Evolutionary conservation across 2,113 vertebrate genomes (phyloP).

Genomic region (Dipodomys merriami): DNA sequence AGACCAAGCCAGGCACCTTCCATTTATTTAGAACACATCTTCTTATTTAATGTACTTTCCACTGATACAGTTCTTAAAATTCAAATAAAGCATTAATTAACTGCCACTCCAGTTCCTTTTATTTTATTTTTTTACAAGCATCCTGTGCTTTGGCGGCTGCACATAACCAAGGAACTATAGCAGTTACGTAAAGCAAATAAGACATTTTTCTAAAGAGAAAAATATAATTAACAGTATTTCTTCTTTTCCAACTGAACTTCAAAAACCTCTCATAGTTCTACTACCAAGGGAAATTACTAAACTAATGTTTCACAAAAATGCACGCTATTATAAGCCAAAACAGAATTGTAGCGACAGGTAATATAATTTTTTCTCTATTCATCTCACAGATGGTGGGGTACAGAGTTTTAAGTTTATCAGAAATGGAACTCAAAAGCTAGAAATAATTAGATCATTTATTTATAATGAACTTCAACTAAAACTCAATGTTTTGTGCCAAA

Average conservation of each 20-base stretch:
- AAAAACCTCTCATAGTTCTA: neutral
- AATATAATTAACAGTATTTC: conserved; percentile 26
- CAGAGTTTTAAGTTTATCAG: conserved; percentile 51
- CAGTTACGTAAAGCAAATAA: conserved; percentile 44
- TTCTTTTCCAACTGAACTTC: conserved; percentile 50
- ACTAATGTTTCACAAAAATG: conserved; percentile 38
- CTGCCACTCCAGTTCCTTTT: conserved; percentile 25
- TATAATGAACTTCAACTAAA: conserved; percentile 67
- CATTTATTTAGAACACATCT: conserved; percentile 10
- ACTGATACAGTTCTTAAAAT: conserved; percentile 63
- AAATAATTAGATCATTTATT: conserved; percentile 58
- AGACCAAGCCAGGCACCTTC: conserved; percentile 7
- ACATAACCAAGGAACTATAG: conserved; percentile 34
- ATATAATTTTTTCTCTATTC: conserved; percentile 40
- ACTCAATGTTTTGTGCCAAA: conserved; percentile 36
- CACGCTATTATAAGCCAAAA: conserved; percentile 52
- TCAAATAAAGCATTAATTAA: conserved; percentile 68
- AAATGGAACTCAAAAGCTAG: conserved; percentile 58
- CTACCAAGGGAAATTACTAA: conserved; percentile 49
- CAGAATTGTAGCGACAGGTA: conserved; percentile 35
- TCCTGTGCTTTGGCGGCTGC: conserved; percentile 6
- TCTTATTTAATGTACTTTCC: conserved; percentile 25
- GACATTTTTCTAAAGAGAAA: conserved; percentile 54
- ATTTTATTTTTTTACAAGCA: conserved; percentile 55
- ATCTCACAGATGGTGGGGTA: conserved; percentile 64